phyloP scores from a whole-genome alignment of 2,888 invertebrate genomes.

The Nowickia ferox region DNA sequence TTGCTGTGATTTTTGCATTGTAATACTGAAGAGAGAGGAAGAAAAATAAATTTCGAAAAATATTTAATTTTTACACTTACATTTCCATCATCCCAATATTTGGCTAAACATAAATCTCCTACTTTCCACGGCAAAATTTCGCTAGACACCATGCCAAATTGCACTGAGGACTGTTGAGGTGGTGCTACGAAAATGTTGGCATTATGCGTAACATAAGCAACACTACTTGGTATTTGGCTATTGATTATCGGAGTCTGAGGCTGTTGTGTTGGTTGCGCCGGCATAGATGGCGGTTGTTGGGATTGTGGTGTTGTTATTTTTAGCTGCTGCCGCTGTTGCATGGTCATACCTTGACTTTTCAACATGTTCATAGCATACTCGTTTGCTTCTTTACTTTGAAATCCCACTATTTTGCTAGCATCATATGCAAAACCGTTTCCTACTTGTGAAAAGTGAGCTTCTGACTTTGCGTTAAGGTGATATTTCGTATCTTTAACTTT shows the following conservation, averaged over 20 bases:
- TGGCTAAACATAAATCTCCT: constrained; percentile 93
- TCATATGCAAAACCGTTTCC: constrained; percentile 82
- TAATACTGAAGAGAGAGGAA: constrained; percentile 86
- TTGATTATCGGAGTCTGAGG: constrained; percentile 43
- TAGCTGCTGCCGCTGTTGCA: constrained; percentile 66
- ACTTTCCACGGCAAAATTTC: constrained; percentile 87
- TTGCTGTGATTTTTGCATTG: constrained; percentile 91
- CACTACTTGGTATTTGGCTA: constrained; percentile 56
- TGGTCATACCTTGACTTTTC: constrained; percentile 80
- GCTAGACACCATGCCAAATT: constrained; percentile 83
- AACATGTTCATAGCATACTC: constrained; percentile 82
- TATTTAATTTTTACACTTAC: constrained; percentile 83
- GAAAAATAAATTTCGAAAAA: not conserved
- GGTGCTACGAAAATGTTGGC: constrained; percentile 66
- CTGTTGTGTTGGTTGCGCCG: constrained; percentile 53
- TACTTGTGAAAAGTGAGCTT: constrained; percentile 67
- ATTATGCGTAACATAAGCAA: constrained; percentile 60
- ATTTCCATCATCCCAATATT: constrained; percentile 96
- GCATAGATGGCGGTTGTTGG: constrained; percentile 53
- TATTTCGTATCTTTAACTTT: constrained; percentile 39
- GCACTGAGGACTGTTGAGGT: constrained; percentile 83
- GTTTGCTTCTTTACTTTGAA: constrained; percentile 83
- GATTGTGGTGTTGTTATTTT: constrained; percentile 41
- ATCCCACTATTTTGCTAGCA: constrained; percentile 83
- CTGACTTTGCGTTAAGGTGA: constrained; percentile 66